Percentiles rank a stretch among this genome's conserved stretches.
phyloP scores from a whole-genome alignment of 2,888 invertebrate species.

The Argyresthia albistria region DNA sequence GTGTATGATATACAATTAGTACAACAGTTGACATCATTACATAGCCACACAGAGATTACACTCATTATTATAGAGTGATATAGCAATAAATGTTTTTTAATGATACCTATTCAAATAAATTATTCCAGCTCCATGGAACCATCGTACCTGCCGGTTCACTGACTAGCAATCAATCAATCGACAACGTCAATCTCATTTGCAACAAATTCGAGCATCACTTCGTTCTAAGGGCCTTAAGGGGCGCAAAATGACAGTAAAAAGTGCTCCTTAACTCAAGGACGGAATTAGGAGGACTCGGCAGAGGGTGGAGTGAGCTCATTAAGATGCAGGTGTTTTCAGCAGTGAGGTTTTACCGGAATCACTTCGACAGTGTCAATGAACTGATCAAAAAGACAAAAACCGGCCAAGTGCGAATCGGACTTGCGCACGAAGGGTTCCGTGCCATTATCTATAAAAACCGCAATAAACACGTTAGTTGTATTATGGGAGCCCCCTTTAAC shows the following conservation, averaged over 20 bases:
- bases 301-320: constrained; percentile 9
- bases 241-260: constrained; percentile 51
- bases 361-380: not conserved
- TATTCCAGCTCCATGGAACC: not conserved
- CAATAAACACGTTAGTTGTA: too few relatives aligned
- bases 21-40: too few relatives aligned
- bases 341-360: constrained; percentile 1
- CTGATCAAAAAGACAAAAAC: not conserved
- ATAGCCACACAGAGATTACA: too few relatives aligned
- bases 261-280: constrained; percentile 35
- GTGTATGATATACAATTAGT: too few relatives aligned
- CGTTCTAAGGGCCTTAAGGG: constrained; percentile 44
- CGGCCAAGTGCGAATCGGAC: too few relatives aligned
- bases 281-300: constrained; percentile 39
- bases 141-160: not conserved
- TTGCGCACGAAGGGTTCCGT: too few relatives aligned
- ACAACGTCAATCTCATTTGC: constrained; percentile 4
- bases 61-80: too few relatives aligned
- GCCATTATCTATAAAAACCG: too few relatives aligned
- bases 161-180: constrained; percentile 3
- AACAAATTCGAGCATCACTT: constrained; percentile 2
- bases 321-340: constrained; percentile 3
- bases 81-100: too few relatives aligned
- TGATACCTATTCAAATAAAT: too few relatives aligned
- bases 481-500: too few relatives aligned